A percentile compares a stretch with the other conserved stretches of the same genome.
phyloP scores from a whole-genome alignment of 2,113 vertebrate species.

The Herpailurus yagouaroundi region DNA sequence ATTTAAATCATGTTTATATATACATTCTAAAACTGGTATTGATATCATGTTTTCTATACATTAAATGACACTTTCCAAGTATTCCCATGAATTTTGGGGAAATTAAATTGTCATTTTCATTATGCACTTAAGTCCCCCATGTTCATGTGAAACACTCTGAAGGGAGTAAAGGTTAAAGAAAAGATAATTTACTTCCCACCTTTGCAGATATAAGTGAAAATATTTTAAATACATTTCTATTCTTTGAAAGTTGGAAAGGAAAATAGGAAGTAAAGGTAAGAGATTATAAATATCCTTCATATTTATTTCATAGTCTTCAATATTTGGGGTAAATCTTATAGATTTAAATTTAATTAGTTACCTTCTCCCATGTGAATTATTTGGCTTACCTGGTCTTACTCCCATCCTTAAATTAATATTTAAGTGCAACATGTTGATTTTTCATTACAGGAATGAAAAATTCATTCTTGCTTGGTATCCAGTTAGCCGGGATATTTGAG shows the following conservation, averaged over 20 bases:
- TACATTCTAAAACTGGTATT: background rate
- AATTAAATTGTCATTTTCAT: background rate
- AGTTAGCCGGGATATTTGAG: background rate
- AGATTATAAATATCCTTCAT: background rate
- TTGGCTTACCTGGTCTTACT: background rate
- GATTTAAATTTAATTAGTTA: background rate
- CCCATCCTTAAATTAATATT: background rate
- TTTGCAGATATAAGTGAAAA: constrained; percentile 6
- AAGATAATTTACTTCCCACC: background rate
- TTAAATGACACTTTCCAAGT: background rate
- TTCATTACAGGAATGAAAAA: background rate
- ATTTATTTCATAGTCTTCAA: background rate
- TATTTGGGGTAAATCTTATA: background rate
- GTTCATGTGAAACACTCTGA: background rate
- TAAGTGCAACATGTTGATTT: background rate
- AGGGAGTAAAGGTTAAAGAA: background rate
- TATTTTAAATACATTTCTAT: constrained; percentile 21
- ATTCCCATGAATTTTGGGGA: background rate
- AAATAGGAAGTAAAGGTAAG: background rate
- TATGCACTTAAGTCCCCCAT: background rate
- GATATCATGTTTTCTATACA: background rate
- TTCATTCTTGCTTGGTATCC: background rate
- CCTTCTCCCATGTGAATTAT: background rate
- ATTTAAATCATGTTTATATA: constrained; percentile 13
- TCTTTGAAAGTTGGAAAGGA: constrained; percentile 46